These are phyloP conservation scores for Ailuropoda melanoleuca DNA, from an alignment of 2,113 vertebrate genomes.

Conservation along the genomic window DNA sequence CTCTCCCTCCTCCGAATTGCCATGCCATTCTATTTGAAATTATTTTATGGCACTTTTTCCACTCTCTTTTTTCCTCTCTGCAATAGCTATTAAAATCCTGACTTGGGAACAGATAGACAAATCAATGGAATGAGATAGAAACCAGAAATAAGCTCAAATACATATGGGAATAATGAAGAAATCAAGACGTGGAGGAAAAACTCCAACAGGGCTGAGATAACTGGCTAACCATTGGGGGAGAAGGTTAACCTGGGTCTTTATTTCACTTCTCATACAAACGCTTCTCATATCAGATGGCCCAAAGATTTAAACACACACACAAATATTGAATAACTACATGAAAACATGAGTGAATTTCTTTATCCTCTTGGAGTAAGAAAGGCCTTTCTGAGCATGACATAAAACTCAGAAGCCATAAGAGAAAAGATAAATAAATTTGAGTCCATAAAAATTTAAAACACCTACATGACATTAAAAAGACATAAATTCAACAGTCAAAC, in stretches of 20 bases:
- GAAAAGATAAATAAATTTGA: not conserved
- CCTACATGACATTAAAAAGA: slow-evolving; percentile 2
- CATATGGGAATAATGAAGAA: not conserved
- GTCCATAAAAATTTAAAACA: slow-evolving; percentile 11
- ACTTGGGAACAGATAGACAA: not conserved
- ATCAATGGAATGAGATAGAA: slow-evolving; percentile 14
- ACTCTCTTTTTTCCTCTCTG: slow-evolving; percentile 33
- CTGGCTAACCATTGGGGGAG: not conserved
- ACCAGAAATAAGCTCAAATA: not conserved
- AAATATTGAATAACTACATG: not conserved
- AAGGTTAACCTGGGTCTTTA: not conserved
- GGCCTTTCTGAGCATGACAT: not conserved
- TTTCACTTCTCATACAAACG: not conserved
- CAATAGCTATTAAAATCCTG: slow-evolving; percentile 22
- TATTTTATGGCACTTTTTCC: slow-evolving; percentile 11
- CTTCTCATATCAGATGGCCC: not conserved
- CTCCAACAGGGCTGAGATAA: not conserved
- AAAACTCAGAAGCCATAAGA: slow-evolving; percentile 25
- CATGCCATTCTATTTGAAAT: not conserved
- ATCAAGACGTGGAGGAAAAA: not conserved
- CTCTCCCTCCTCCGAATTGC: not conserved
- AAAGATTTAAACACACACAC: not conserved
- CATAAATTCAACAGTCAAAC: not conserved
- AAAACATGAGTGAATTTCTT: not conserved
- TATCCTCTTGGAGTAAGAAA: slow-evolving; percentile 16